These are phyloP conservation scores for Apoda limacodes DNA, from an alignment of 2,888 invertebrate genomes.

Conservation along the genomic window DNA sequence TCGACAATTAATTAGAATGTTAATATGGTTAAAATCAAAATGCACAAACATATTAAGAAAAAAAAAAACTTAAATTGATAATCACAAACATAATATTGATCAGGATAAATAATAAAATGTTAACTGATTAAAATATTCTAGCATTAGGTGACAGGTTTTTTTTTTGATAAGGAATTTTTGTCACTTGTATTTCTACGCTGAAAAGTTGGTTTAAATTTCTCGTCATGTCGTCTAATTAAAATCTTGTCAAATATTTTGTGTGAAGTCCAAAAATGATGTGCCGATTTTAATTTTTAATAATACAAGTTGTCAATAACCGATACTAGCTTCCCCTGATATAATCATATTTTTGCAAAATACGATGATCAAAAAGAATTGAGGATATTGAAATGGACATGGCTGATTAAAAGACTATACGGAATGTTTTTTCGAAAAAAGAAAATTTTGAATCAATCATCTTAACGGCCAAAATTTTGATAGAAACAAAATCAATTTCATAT, in stretches of 20 bases:
- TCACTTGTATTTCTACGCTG: slow-evolving; percentile 17
- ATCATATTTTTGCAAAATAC: no score
- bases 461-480: slow-evolving; percentile 26
- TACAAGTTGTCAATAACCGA: slow-evolving; percentile 33
- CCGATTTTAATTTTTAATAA: no score
- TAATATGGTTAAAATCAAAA: slow-evolving; percentile 67
- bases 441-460: slow-evolving; percentile 45
- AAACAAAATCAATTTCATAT: slow-evolving; percentile 29
- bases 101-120: slow-evolving; percentile 41
- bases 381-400: slow-evolving; percentile 24
- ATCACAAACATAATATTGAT: slow-evolving; percentile 41
- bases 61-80: slow-evolving; percentile 29
- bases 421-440: slow-evolving; percentile 37
- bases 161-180: no score
- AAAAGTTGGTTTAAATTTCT: slow-evolving; percentile 21
- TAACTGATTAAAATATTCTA: slow-evolving; percentile 58
- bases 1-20: slow-evolving; percentile 56
- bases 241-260: slow-evolving; percentile 44
- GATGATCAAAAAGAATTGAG: no score
- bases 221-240: slow-evolving; percentile 44
- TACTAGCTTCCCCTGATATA: no score
- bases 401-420: slow-evolving; percentile 22
- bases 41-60: slow-evolving; percentile 34
- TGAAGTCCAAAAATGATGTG: slow-evolving; percentile 42
- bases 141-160: slow-evolving; percentile 23